These are phyloP conservation scores for Cassiopea xamachana DNA, from an alignment of 30 jellyfish, hydroid and myxozoan genomes.

Conservation along the genomic window DNA sequence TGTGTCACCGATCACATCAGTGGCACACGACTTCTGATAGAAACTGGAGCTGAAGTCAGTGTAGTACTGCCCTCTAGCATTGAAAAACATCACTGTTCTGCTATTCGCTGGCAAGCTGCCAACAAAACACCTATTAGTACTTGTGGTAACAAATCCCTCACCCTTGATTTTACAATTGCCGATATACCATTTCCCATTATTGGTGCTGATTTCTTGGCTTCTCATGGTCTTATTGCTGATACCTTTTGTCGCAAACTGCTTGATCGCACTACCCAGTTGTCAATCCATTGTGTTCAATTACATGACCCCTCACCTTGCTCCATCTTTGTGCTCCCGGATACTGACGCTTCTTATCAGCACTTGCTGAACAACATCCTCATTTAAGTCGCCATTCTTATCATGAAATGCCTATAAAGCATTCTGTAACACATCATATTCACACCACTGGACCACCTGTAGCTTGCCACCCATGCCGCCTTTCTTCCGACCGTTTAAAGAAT, in stretches of 20 bases:
- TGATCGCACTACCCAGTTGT: conserved; percentile 11
- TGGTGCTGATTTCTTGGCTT: conserved; percentile 42
- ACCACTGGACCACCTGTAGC: conserved; percentile 10
- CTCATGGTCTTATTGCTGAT: conserved; percentile 8
- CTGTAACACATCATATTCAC: conserved; percentile 33
- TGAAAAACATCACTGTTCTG: conserved; percentile 4
- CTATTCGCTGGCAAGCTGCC: conserved; percentile 17
- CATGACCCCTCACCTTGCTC: background rate
- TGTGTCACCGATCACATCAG: background rate
- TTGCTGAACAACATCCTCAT: background rate
- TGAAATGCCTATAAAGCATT: conserved; percentile 24
- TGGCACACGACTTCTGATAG: conserved; percentile 32
- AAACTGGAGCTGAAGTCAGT: conserved; percentile 60
- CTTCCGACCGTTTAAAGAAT: conserved; percentile 20
- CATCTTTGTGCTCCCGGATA: background rate
- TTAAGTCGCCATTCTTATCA: background rate
- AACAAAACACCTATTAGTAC: conserved; percentile 23
- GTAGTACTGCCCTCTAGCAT: conserved; percentile 15
- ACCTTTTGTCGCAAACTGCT: background rate
- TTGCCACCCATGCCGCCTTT: conserved; percentile 21
- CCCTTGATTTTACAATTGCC: conserved; percentile 26
- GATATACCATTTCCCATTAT: conserved; percentile 8
- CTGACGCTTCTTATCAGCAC: background rate
- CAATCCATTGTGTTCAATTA: background rate
- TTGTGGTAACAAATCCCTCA: conserved; percentile 19